A percentile compares a stretch with the other conserved stretches of the same genome.
These are phyloP conservation scores for Perithous albicinctus DNA, from an alignment of 2,888 invertebrate species.

Conservation along the genomic window DNA sequence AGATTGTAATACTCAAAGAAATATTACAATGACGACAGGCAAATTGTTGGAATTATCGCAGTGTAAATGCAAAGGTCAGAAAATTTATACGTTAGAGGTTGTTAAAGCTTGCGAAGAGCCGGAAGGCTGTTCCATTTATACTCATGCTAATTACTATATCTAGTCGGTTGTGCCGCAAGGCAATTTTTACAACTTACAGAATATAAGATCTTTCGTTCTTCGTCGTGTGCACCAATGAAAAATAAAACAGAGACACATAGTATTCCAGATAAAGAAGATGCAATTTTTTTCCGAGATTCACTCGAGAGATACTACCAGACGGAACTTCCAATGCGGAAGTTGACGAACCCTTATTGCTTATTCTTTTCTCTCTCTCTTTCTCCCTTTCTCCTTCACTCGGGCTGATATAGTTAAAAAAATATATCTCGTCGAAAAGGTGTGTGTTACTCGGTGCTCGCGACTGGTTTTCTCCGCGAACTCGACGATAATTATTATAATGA, in stretches of 20 bases:
- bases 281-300: constrained; percentile 14
- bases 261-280: not conserved
- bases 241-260: not conserved
- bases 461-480: constrained; percentile 35
- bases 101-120: not conserved
- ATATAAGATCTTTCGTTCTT: not conserved
- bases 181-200: not conserved
- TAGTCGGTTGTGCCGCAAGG: not conserved
- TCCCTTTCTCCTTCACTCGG: not conserved
- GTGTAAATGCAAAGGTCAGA: constrained; percentile 7
- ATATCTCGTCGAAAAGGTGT: constrained; percentile 36
- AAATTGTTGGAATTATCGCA: not conserved
- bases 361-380: constrained; percentile 30
- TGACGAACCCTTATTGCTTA: constrained; percentile 32
- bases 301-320: constrained; percentile 15
- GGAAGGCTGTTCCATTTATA: constrained; percentile 12
- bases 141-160: constrained; percentile 30
- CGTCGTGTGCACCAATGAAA: not conserved
- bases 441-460: constrained; percentile 7
- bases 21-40: not conserved
- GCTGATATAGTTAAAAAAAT: constrained; percentile 24
- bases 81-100: not conserved
- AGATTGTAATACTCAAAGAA: no score
- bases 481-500: constrained; percentile 62
- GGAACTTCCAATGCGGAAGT: constrained; percentile 56